Evolutionary conservation across 2,888 invertebrate species (phyloP).

Genomic region (Tortricodes alternella): DNA sequence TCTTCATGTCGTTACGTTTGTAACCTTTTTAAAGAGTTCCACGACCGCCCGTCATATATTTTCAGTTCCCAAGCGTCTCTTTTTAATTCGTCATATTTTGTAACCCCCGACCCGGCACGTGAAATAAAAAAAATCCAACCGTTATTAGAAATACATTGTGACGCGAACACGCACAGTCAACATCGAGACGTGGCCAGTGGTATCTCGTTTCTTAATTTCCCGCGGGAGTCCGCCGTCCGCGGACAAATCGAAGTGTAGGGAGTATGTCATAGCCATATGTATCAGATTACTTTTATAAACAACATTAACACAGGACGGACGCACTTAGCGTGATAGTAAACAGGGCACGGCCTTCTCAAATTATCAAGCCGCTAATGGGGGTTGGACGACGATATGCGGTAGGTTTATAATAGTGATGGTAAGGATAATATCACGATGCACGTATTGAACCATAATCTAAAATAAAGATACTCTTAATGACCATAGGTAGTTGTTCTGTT

Average conservation of each 20-base stretch:
- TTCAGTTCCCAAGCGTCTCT: background rate
- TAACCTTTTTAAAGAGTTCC: background rate
- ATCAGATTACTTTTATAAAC: constrained; percentile 62
- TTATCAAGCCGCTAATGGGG: constrained; percentile 9
- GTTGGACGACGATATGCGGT: background rate
- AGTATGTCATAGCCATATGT: constrained; percentile 47
- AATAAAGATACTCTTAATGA: too few species aligned
- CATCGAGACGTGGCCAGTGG: constrained; percentile 62
- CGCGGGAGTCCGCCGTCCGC: constrained; percentile 62
- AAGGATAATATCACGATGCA: background rate
- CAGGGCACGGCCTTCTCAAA: background rate
- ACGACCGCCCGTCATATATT: background rate
- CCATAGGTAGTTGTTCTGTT: too few species aligned
- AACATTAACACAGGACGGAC: constrained; percentile 45
- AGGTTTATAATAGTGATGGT: background rate
- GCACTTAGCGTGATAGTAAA: constrained; percentile 19
- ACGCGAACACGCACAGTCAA: constrained; percentile 37
- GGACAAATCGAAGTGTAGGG: constrained; percentile 71
- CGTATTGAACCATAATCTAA: too few species aligned
- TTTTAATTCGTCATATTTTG: constrained; percentile 12
- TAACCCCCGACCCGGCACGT: constrained; percentile 5
- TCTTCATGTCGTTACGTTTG: too few species aligned
- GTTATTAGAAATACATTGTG: constrained; percentile 37
- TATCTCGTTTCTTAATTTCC: constrained; percentile 76
- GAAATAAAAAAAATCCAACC: constrained; percentile 23